Evolutionary conservation across 2,113 vertebrate species (phyloP).

Genomic region (Platysternon megacephalum): DNA sequence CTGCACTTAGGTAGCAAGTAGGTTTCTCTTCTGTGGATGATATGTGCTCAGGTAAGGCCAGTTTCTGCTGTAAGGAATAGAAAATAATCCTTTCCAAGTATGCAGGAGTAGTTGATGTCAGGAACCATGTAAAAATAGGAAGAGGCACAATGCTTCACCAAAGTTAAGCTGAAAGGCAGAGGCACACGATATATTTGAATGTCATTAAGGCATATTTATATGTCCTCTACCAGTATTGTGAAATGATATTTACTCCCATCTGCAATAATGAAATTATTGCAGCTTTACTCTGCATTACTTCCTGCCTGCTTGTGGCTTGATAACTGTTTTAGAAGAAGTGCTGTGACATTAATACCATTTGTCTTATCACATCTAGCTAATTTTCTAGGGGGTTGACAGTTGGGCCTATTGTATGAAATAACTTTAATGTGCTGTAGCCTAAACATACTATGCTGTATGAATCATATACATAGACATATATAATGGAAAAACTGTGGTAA

Average conservation of each 20-base stretch:
- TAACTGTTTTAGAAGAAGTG: conserved; percentile 17
- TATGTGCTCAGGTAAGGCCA: not conserved
- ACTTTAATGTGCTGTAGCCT: conserved; percentile 34
- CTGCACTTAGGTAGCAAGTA: not conserved
- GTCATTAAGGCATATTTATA: conserved; percentile 9
- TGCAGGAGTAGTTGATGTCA: not conserved
- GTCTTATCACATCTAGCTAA: conserved; percentile 19
- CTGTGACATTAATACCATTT: conserved; percentile 46
- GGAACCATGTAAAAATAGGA: not conserved
- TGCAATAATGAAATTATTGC: not conserved
- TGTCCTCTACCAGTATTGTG: not conserved
- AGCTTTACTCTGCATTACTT: not conserved
- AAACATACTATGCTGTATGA: conserved; percentile 54
- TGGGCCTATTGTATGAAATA: conserved; percentile 61
- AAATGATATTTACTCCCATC: conserved; percentile 16
- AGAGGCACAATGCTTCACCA: not conserved
- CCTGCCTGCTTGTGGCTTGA: conserved; percentile 5
- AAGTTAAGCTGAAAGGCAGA: not conserved
- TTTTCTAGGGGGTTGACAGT: conserved; percentile 52
- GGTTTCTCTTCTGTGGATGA: not conserved
- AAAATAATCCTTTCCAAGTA: conserved; percentile 22
- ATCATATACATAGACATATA: conserved; percentile 56
- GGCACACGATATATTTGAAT: fast-evolving
- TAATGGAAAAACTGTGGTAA: conserved; percentile 54
- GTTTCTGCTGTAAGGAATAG: conserved; percentile 22